Percentiles rank a stretch among this genome's conserved stretches.
These are phyloP conservation scores for Erpornis zantholeuca DNA, from an alignment of 2,113 vertebrate genomes.

Conservation along the genomic window DNA sequence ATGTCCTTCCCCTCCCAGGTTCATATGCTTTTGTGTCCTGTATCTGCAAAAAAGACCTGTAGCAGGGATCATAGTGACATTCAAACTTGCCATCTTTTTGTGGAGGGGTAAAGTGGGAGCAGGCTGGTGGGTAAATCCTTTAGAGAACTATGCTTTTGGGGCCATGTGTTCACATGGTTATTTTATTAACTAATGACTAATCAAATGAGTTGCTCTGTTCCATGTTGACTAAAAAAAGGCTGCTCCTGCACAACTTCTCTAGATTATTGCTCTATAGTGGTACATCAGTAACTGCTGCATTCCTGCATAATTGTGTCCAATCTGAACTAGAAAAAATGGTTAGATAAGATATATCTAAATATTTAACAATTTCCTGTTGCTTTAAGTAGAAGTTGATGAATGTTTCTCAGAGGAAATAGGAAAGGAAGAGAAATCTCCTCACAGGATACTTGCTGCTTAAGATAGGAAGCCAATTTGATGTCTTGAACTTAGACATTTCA, in stretches of 20 bases:
- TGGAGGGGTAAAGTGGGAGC: neutral
- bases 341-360: neutral
- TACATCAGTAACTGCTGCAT: neutral
- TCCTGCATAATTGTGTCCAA: neutral
- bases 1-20: neutral
- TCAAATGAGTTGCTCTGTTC: neutral
- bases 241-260: neutral
- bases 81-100: neutral
- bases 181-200: neutral
- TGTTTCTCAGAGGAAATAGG: neutral
- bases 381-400: neutral
- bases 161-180: neutral
- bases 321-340: neutral
- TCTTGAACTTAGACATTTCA: neutral
- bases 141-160: neutral
- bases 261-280: neutral
- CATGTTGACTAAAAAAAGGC: neutral
- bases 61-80: neutral
- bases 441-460: conserved; percentile 5
- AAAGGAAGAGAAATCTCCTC: neutral
- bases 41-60: neutral
- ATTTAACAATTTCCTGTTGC: neutral
- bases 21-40: neutral
- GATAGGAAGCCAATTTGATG: neutral
- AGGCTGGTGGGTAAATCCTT: neutral